These are phyloP conservation scores for Cheirogaleus medius DNA, from an alignment of 2,113 vertebrate species.

Conservation along the genomic window DNA sequence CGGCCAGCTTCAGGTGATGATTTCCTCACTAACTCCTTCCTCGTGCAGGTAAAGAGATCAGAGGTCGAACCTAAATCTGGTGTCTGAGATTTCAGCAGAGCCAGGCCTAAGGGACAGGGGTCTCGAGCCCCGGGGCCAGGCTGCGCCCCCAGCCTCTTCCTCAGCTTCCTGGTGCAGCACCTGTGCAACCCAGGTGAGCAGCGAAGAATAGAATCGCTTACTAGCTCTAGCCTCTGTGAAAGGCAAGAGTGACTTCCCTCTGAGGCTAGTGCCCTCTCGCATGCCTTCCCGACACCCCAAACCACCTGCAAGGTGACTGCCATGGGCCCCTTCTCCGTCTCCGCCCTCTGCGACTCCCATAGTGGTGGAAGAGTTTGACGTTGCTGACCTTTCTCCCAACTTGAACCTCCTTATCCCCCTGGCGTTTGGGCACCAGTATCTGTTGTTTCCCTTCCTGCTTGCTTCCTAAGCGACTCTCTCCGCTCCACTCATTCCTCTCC, in stretches of 20 bases:
- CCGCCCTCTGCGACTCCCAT: rapidly evolving
- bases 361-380: rapidly evolving
- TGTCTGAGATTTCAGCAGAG: background rate
- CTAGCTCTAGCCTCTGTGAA: background rate
- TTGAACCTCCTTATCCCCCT: background rate
- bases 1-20: background rate
- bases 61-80: background rate
- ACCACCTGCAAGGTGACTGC: background rate
- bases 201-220: no score
- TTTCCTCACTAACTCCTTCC: background rate
- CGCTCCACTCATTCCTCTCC: background rate
- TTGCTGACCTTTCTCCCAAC: background rate
- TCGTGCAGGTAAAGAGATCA: background rate
- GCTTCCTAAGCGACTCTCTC: background rate
- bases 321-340: no score
- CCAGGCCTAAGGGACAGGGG: background rate
- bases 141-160: background rate
- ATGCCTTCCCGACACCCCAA: background rate
- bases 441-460: background rate
- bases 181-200: background rate
- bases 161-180: background rate
- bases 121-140: background rate
- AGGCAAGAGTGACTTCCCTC: background rate
- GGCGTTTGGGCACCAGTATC: background rate
- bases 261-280: background rate